These are phyloP conservation scores for Cephus pulcher DNA, from an alignment of 2,888 invertebrate species.

Conservation along the genomic window DNA sequence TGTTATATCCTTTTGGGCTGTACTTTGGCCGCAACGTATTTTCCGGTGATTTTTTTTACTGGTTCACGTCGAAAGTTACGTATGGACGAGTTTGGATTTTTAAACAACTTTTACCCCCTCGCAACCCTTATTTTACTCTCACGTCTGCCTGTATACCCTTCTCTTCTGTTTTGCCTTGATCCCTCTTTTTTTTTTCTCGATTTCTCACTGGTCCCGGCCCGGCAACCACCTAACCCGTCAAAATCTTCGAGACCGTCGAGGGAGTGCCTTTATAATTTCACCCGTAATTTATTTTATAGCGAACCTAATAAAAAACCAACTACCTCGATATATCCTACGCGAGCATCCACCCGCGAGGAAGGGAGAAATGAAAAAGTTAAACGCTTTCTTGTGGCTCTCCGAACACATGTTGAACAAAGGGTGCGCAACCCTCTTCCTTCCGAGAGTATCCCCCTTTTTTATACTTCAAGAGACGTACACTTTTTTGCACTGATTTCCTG, in stretches of 20 bases:
- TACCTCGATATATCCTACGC: slow-evolving; percentile 15
- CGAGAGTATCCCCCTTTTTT: neutral
- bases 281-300: slow-evolving; percentile 50
- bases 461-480: neutral
- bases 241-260: neutral
- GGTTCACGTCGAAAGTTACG: slow-evolving; percentile 32
- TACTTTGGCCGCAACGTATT: slow-evolving; percentile 6
- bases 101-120: slow-evolving; percentile 2
- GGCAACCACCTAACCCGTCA: neutral
- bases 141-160: neutral
- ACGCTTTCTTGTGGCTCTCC: slow-evolving; percentile 28
- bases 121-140: slow-evolving; percentile 7
- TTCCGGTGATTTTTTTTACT: slow-evolving; percentile 9
- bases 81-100: slow-evolving; percentile 31
- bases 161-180: slow-evolving; percentile 15
- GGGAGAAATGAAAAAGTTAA: slow-evolving; percentile 40
- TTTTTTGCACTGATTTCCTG: neutral
- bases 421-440: neutral
- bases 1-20: slow-evolving; percentile 4
- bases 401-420: slow-evolving; percentile 20
- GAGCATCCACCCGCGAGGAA: slow-evolving; percentile 3
- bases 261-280: slow-evolving; percentile 48
- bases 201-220: neutral
- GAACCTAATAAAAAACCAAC: slow-evolving; percentile 45
- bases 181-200: slow-evolving; percentile 9